phyloP scores from a whole-genome alignment of 2,797 vertebrate genomes.

The Syndactyla subalaris region DNA sequence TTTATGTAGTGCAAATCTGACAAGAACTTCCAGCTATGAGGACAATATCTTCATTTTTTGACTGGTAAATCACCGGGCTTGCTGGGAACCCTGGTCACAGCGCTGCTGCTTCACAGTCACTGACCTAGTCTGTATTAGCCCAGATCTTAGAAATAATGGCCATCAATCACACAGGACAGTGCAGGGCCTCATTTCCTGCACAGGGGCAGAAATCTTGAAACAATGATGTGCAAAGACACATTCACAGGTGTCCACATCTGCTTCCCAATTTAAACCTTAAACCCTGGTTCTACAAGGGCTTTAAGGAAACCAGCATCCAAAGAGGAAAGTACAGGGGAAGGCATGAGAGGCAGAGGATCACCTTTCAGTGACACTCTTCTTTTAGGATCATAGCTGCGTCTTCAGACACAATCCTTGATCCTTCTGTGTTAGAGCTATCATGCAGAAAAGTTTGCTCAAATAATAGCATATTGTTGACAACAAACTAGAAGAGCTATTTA shows the following conservation, averaged over 20 bases:
- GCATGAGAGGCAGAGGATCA: background rate
- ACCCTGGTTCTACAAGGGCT: background rate
- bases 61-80: background rate
- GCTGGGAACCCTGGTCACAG: background rate
- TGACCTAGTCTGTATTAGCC: background rate
- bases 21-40: background rate
- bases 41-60: background rate
- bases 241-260: background rate
- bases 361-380: slow-evolving; percentile 19
- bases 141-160: background rate
- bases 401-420: slow-evolving; percentile 44
- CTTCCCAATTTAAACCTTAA: slow-evolving; percentile 36
- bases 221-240: background rate
- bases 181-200: background rate
- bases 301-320: background rate
- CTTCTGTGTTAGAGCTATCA: background rate
- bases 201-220: background rate
- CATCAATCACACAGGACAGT: background rate
- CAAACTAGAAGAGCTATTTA: slow-evolving; percentile 7
- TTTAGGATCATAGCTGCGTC: slow-evolving; percentile 29
- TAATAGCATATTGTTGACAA: slow-evolving; percentile 66
- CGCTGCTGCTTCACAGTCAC: background rate
- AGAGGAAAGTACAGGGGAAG: slow-evolving; percentile 46
- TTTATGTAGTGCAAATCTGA: background rate
- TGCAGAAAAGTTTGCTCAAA: slow-evolving; percentile 54